These are phyloP conservation scores for Tetranychus truncatus DNA, from an alignment of 2,888 invertebrate species.

Conservation along the genomic window DNA sequence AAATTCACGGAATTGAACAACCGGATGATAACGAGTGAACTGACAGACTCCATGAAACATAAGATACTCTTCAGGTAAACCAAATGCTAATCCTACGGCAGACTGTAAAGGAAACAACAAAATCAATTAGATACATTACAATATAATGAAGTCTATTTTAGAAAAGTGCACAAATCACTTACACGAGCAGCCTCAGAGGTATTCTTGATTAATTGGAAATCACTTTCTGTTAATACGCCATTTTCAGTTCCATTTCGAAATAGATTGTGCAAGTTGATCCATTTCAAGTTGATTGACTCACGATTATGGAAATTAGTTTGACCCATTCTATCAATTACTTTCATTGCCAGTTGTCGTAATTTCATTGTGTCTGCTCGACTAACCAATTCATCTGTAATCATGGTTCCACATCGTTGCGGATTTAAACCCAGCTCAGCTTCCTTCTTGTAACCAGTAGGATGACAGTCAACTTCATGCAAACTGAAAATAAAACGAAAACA, in stretches of 20 bases:
- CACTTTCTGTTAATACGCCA: not conserved
- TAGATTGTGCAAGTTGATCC: conserved; percentile 10
- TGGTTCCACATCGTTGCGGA: conserved; percentile 9
- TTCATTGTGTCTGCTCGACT: not conserved
- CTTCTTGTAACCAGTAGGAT: conserved; percentile 1
- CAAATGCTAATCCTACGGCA: not conserved
- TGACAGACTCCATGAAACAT: not conserved
- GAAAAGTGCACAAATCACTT: not conserved
- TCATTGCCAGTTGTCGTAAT: not conserved
- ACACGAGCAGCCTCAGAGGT: conserved; percentile 2
- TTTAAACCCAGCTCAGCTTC: not conserved
- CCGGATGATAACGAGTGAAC: conserved; percentile 9
- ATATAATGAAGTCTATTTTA: not conserved
- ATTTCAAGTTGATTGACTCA: conserved; percentile 6
- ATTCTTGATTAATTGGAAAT: conserved; percentile 3
- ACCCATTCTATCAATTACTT: not conserved
- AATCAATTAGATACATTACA: no score
- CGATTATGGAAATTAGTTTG: conserved; percentile 7
- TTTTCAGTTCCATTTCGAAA: conserved; percentile 2
- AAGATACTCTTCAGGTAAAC: conserved; percentile 2
- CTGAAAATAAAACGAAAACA: not conserved
- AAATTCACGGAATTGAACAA: conserved; percentile 3
- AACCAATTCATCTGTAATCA: conserved; percentile 9
- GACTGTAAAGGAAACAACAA: not conserved
- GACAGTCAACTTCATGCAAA: conserved; percentile 3